A percentile compares a stretch with the other conserved stretches of the same genome.
These are phyloP conservation scores for Grantiella picta DNA, from an alignment of 2,113 vertebrate genomes.

Conservation along the genomic window DNA sequence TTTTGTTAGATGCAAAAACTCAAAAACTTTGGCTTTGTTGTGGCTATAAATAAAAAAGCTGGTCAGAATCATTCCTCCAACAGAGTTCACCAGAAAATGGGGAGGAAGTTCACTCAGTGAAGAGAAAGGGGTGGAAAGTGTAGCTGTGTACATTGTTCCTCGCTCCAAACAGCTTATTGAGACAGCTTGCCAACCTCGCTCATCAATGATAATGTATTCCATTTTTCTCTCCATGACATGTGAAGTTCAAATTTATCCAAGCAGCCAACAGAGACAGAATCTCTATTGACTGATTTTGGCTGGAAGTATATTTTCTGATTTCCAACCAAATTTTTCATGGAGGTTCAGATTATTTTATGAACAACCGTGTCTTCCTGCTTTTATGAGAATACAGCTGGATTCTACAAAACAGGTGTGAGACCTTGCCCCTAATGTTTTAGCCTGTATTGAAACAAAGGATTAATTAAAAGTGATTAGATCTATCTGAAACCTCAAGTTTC, in stretches of 20 bases:
- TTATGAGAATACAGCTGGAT: neutral
- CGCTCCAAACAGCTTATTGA: neutral
- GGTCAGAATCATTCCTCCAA: neutral
- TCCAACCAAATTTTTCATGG: neutral
- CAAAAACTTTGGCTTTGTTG: neutral
- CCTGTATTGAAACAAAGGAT: neutral
- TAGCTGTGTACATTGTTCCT: neutral
- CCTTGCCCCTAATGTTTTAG: neutral
- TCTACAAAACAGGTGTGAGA: neutral
- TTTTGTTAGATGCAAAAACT: neutral
- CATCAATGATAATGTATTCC: neutral
- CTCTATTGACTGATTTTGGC: conserved; percentile 37
- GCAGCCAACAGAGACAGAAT: conserved; percentile 19
- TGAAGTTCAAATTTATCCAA: conserved; percentile 14
- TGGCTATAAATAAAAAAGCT: neutral
- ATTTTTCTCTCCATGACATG: neutral
- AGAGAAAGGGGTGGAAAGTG: neutral
- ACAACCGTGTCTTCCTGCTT: neutral
- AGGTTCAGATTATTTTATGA: neutral
- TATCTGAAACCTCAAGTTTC: conserved; percentile 29
- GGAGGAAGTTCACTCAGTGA: neutral
- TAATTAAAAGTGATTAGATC: neutral
- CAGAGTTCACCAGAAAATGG: neutral
- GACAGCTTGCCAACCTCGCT: neutral
- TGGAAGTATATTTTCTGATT: conserved; percentile 14